Conservation (phyloP, 2,888 invertebrate species). For the Sclerodermus sp. region DNA sequence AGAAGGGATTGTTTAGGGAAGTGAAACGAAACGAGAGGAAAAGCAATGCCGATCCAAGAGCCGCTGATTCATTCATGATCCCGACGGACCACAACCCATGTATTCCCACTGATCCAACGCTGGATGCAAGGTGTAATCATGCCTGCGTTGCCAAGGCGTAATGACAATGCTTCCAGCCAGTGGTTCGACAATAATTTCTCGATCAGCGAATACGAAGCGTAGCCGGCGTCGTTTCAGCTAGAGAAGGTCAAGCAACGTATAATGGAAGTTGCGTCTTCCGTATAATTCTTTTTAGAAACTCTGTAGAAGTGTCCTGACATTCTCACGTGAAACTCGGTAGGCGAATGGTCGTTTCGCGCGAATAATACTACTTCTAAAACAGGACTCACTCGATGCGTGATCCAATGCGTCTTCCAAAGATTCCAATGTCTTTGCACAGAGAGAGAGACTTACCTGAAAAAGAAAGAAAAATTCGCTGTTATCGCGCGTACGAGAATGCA, state of each 20-base stretch:
- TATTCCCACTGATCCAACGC: slow-evolving; percentile 1
- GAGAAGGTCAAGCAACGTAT: slow-evolving; percentile 19
- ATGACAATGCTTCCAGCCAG: slow-evolving; percentile 23
- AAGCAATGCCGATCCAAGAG: no score
- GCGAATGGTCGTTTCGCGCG: neutral
- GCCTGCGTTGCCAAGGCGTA: slow-evolving; percentile 16
- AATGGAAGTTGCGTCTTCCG: slow-evolving; percentile 16
- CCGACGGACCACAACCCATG: no score
- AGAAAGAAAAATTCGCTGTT: no score
- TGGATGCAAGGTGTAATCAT: slow-evolving; percentile 27
- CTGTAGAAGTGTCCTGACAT: slow-evolving; percentile 15
- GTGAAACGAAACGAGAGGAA: no score
- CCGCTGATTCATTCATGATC: no score
- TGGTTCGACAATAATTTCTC: slow-evolving; percentile 18
- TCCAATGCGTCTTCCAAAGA: no score
- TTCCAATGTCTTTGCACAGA: no score
- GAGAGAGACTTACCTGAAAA: no score
- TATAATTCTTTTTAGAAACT: slow-evolving; percentile 7
- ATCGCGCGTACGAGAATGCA: no score
- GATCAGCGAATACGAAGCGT: slow-evolving; percentile 5
- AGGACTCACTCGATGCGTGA: no score
- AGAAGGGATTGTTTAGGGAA: no score
- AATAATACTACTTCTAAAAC: no score
- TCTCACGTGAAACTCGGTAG: slow-evolving; percentile 14
- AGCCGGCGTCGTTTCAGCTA: slow-evolving; percentile 10